Evolutionary conservation across 2,888 invertebrate species (phyloP), one percentile per base, ranked within the genome.

Genomic region (Epinotia demarniana): DNA sequence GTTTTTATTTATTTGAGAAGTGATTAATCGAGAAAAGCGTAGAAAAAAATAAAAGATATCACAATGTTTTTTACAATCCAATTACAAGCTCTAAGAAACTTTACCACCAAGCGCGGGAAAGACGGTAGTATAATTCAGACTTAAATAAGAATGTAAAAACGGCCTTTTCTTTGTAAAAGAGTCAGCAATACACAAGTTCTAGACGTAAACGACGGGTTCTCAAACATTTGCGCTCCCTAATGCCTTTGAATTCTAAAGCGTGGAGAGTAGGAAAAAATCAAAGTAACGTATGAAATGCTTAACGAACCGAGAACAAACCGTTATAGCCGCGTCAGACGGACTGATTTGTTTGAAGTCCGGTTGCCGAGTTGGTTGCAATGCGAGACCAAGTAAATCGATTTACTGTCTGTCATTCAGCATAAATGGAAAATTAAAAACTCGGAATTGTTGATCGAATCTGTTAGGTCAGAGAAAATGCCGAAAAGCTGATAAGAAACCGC

Each of bases 171-270:
- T 23, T 6, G 8, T 39, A 39, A 23, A 58, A 58, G 23, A 27
- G 33, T 16, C 33, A 16, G 61, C 13, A 33, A 61, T 61, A 58
- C n/a, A n/a, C 5, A 39, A 69, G 12, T n/a, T 69, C 69, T 46
- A 13, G 55, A 33, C 4, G 64, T 39, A 33, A 64, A 66, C 66
- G 69, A 39, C 19, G 70, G 33, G 19, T 49, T 57, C 57, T 58
- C 69, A 71, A 75, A 75, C 75, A 75, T 75, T 71, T 75, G 70
- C 74, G 33, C 63, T 74, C 49, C 58, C 58, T 70, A 55, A 74
- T 49, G 69, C 75, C 70, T 75, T 75, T 71, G 75, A 75, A 19
- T 62, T 67, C 23, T 55, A 58, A 75, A 62, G 27, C 49, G 67
- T 63, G 39, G 43, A 43, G 46, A 60, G 46, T 53, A 64, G 12